Conservation (phyloP, 2,113 vertebrate species). For the Columbina picui region DNA sequence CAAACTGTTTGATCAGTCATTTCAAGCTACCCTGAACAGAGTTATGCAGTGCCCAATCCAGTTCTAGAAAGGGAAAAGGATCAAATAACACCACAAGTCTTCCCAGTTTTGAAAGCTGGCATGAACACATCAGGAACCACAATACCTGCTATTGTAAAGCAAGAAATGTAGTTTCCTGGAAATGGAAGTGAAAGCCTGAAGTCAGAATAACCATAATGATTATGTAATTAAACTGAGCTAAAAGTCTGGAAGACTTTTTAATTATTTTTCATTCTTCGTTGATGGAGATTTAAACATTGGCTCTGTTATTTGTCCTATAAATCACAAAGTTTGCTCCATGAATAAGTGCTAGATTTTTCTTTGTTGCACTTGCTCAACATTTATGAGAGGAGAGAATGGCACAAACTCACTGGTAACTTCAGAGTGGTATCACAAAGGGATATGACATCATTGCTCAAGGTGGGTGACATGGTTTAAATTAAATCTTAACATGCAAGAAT, state of each 20-base stretch:
- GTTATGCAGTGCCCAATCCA: neutral
- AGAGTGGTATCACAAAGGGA: neutral
- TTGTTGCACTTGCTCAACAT: neutral
- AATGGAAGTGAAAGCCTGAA: neutral
- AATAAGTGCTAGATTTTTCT: neutral
- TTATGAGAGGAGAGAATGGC: neutral
- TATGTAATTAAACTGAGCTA: neutral
- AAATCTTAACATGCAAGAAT: constrained; percentile 33
- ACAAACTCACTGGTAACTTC: neutral
- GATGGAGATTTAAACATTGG: neutral
- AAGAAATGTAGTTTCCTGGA: neutral
- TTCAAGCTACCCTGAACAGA: neutral
- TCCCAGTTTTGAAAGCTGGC: neutral
- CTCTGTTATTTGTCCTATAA: neutral
- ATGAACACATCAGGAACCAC: neutral
- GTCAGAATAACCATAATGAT: neutral
- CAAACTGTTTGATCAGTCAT: neutral
- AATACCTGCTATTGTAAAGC: neutral
- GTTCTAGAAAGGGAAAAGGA: neutral
- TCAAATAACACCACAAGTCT: neutral
- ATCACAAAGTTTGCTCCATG: neutral
- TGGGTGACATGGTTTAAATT: constrained; percentile 61
- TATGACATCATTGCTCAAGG: neutral
- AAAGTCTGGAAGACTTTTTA: neutral
- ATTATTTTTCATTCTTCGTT: neutral